A percentile compares a stretch with the other conserved stretches of the same genome.
phyloP scores from a whole-genome alignment of 2,888 invertebrate species.

The Thymelicus sylvestris region DNA sequence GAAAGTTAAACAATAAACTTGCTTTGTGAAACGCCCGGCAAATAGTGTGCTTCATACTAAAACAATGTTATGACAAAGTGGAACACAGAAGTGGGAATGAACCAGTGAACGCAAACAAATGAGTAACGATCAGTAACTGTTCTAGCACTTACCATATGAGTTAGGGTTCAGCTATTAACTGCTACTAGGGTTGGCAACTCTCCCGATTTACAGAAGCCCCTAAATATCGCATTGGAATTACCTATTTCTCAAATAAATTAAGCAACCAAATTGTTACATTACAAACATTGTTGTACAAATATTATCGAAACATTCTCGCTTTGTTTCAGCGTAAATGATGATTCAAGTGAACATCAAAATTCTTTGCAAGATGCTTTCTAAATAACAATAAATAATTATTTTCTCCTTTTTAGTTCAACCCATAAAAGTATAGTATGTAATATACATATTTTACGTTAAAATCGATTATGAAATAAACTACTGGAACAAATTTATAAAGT shows the following conservation, averaged over 20 bases:
- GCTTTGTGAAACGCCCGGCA: constrained; percentile 7
- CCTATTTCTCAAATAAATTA: not conserved
- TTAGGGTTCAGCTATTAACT: constrained; percentile 37
- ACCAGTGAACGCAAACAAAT: constrained; percentile 38
- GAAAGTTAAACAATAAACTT: constrained; percentile 18
- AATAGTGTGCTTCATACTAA: constrained; percentile 23
- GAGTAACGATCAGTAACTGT: constrained; percentile 38
- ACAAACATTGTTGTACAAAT: too few relatives aligned
- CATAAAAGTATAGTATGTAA: too few relatives aligned
- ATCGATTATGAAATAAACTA: not conserved
- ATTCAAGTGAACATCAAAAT: too few relatives aligned
- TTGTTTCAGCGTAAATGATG: too few relatives aligned
- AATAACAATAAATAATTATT: too few relatives aligned
- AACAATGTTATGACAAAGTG: constrained; percentile 38
- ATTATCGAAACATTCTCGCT: too few relatives aligned
- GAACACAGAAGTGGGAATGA: constrained; percentile 39
- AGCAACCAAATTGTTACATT: not conserved
- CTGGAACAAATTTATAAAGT: too few relatives aligned
- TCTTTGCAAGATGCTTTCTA: too few relatives aligned
- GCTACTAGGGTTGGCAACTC: constrained; percentile 27
- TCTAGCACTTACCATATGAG: constrained; percentile 38
- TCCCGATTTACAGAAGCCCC: constrained; percentile 4
- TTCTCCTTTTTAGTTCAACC: too few relatives aligned
- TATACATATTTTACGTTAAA: too few relatives aligned
- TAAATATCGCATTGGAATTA: not conserved